Base-by-base conservation (phyloP, 2,797 vertebrate genomes). In the Petrocephalus sullivani region DNA sequence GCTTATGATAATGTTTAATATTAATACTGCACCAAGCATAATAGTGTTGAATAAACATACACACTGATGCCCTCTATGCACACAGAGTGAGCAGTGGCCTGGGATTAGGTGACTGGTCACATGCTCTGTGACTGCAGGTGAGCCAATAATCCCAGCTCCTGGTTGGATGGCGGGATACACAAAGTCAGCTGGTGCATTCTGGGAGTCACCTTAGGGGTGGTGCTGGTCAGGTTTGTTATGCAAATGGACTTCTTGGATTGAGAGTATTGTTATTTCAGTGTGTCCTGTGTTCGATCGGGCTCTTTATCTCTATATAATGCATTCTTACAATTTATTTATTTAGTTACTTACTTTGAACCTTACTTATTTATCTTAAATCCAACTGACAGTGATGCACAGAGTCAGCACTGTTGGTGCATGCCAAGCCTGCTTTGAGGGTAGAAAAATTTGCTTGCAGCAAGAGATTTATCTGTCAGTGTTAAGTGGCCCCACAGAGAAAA, bases 401-500 rank as follows among this genome's bases (percentile, higher is more conserved):
- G 21, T 33, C 23, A 85, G 23, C 49, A 28, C 23, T 23, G 51
- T 37, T 54, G 23, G 12, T 7, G 82, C 0, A 37, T 0, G 21
- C 82, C 49, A 54, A 28, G 82, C 12, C 49, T 37, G 21, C 53
- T 54, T 56, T 28, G 1, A 54, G 82, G 49, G 21, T 85, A 33
- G 82, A 7, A 28, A 83, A 54, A 86, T 58, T 41, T 60, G 56
- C 54, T 86, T 41, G 54, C 33, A 58, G 84, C 84, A 58, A 86
- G 28, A 86, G 82, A 85, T 85, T 85, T 85, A 54, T 85, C 28
- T 28, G 51, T 58, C 28, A 86, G 56, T 60, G 84, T 6, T 86
- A 86, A 57, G 56, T 58, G 84, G 84, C 23, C 84, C 84, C 84
- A 56, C 54, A 85, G 84, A 85, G 84, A 58, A 85, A 85, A 85